These are phyloP conservation scores for Phyllotis vaccarum DNA, from an alignment of 2,797 vertebrate species.

Conservation along the genomic window DNA sequence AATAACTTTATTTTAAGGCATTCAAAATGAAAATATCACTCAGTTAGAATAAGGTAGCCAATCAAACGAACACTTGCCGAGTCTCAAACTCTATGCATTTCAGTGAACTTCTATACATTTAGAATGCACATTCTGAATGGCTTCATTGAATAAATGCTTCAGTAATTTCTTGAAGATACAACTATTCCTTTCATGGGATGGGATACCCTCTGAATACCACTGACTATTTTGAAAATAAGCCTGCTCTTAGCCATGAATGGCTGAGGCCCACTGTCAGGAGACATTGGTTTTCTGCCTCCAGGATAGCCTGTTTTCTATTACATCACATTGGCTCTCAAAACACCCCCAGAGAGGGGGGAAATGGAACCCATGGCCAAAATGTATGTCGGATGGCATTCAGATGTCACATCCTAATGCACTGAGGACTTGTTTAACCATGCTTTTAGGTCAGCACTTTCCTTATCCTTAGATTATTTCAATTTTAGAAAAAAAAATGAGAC, in stretches of 20 bases:
- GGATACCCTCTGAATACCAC: slow-evolving; percentile 8
- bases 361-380: slow-evolving; percentile 26
- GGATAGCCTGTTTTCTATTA: slow-evolving; percentile 39
- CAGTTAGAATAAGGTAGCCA: neutral
- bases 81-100: neutral
- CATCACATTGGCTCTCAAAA: slow-evolving; percentile 23
- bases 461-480: slow-evolving; percentile 57
- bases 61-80: neutral
- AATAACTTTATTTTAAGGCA: slow-evolving; percentile 5
- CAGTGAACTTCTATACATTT: neutral
- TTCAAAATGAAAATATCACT: neutral
- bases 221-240: slow-evolving; percentile 27
- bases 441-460: slow-evolving; percentile 70
- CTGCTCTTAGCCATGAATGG: neutral
- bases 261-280: neutral
- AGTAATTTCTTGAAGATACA: neutral
- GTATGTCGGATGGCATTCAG: slow-evolving; percentile 18
- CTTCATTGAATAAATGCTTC: neutral
- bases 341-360: neutral
- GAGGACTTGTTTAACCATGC: slow-evolving; percentile 50
- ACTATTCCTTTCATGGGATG: neutral
- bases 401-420: slow-evolving; percentile 20
- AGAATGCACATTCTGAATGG: neutral
- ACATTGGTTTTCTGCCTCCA: slow-evolving; percentile 32
- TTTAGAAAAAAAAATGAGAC: slow-evolving; percentile 70